phyloP scores from a whole-genome alignment of 2,888 invertebrate genomes.

The Cheilosia vernalis region DNA sequence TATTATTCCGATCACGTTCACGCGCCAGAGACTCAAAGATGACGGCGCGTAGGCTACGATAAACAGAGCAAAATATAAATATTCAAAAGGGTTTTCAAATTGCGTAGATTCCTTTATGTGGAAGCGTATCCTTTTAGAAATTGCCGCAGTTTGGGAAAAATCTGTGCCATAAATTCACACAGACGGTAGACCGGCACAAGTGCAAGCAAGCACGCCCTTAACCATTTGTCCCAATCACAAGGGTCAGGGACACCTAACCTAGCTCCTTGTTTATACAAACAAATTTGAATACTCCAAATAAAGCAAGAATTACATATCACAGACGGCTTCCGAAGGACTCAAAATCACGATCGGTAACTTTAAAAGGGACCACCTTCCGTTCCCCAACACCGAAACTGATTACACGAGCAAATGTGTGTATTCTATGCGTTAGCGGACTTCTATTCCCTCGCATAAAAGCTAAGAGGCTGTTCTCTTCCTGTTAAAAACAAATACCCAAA shows the following conservation, averaged over 20 bases:
- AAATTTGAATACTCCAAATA: constrained; percentile 24
- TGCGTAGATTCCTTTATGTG: no score
- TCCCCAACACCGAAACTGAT: background rate
- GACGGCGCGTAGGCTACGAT: constrained; percentile 12
- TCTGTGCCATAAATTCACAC: background rate
- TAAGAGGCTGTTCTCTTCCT: constrained; percentile 17
- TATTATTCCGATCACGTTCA: constrained; percentile 61
- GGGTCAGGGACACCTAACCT: background rate
- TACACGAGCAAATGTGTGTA: constrained; percentile 20
- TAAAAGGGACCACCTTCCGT: constrained; percentile 2
- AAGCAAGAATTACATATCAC: constrained; percentile 14
- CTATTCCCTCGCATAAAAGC: constrained; percentile 33
- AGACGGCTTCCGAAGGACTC: constrained; percentile 47
- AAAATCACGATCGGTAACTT: constrained; percentile 34
- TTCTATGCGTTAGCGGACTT: constrained; percentile 16
- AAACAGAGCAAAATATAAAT: background rate
- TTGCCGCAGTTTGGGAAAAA: background rate
- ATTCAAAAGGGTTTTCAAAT: background rate
- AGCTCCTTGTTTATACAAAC: background rate
- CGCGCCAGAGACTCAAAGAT: constrained; percentile 10
- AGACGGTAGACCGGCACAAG: background rate
- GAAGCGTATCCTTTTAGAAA: no score
- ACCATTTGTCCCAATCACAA: background rate
- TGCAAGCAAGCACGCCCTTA: background rate
- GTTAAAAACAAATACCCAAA: constrained; percentile 5